Evolutionary conservation across 37 sponge, comb jelly and placozoan genomes (phyloP).

Genomic region (Cliona cf. orientalis): DNA sequence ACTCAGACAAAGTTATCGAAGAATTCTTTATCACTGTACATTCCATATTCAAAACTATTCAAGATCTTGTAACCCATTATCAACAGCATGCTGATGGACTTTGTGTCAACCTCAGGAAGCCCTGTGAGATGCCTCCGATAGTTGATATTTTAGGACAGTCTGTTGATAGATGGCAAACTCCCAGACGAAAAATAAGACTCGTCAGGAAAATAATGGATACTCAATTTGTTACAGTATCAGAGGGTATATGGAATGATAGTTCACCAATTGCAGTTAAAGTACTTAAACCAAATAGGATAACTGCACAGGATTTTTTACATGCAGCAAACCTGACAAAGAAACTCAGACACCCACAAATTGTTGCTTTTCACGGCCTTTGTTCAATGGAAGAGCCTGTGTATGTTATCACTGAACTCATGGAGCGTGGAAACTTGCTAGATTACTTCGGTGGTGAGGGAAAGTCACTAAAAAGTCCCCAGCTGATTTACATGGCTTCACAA

Average conservation of each 20-base stretch:
- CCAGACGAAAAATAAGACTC: slow-evolving; percentile 57
- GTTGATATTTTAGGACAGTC: slow-evolving; percentile 71
- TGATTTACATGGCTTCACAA: slow-evolving; percentile 84
- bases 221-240: slow-evolving; percentile 92
- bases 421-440: slow-evolving; percentile 87
- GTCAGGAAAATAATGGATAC: slow-evolving; percentile 77
- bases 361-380: slow-evolving; percentile 95
- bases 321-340: slow-evolving; percentile 92
- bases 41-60: slow-evolving; percentile 65
- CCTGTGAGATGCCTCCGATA: slow-evolving; percentile 77
- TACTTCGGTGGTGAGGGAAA: slow-evolving; percentile 88
- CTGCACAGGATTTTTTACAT: slow-evolving; percentile 86
- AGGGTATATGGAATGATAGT: slow-evolving; percentile 91
- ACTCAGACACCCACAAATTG: slow-evolving; percentile 89
- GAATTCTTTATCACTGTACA: slow-evolving; percentile 83
- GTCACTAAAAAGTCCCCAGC: slow-evolving; percentile 73
- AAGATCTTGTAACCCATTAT: slow-evolving; percentile 79
- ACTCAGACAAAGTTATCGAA: slow-evolving; percentile 78
- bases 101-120: slow-evolving; percentile 26
- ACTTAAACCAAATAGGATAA: slow-evolving; percentile 93
- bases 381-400: slow-evolving; percentile 91
- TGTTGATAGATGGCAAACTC: slow-evolving; percentile 90
- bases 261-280: slow-evolving; percentile 94
- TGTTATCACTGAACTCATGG: slow-evolving; percentile 95
- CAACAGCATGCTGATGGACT: slow-evolving; percentile 77